phyloP scores from a whole-genome alignment of 2,797 vertebrate genomes.

The Rhinoraja longicauda region DNA sequence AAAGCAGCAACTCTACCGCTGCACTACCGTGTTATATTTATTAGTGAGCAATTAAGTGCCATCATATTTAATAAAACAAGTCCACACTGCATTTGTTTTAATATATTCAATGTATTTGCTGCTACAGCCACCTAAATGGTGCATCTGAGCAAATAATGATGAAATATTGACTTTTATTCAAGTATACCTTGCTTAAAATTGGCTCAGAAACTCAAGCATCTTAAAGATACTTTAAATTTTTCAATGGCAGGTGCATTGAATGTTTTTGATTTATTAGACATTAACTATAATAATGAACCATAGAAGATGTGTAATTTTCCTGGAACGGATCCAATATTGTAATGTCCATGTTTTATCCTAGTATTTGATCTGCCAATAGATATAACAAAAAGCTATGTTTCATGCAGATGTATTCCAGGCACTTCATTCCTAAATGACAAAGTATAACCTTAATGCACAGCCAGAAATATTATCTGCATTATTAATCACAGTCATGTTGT shows the following conservation, averaged over 20 bases:
- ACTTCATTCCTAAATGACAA: not conserved
- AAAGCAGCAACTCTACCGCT: too few species aligned
- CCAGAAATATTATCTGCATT: not conserved
- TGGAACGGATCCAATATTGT: not conserved
- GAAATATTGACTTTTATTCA: not conserved
- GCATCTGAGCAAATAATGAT: not conserved
- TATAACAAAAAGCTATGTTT: not conserved
- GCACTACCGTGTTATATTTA: not conserved
- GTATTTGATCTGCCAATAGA: not conserved
- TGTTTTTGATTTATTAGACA: not conserved
- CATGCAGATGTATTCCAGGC: not conserved
- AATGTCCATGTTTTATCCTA: not conserved
- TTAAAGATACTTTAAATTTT: not conserved
- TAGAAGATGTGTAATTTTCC: not conserved
- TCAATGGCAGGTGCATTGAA: not conserved
- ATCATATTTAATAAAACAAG: not conserved
- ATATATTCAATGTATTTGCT: not conserved
- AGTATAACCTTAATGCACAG: not conserved
- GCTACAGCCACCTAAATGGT: too few species aligned
- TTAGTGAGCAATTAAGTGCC: not conserved
- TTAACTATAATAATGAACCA: not conserved
- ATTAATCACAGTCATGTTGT: not conserved
- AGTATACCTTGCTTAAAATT: not conserved
- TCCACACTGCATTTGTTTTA: not conserved
- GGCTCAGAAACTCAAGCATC: not conserved